Base-by-base conservation (phyloP, 2,888 invertebrate genomes). In the Eubasilissa splendida region DNA sequence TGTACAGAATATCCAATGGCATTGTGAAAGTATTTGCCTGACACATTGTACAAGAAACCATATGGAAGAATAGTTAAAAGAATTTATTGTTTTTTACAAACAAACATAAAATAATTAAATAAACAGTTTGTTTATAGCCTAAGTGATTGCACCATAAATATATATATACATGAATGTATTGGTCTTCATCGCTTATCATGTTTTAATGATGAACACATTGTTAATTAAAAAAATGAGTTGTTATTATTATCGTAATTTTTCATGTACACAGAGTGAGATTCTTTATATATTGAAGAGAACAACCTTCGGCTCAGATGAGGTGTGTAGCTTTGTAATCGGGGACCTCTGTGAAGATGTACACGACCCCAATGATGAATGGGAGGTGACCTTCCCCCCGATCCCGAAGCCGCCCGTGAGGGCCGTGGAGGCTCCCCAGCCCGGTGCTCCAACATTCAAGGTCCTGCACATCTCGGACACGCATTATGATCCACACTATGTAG, bases 391-490 rank as follows among this genome's bases (percentile, higher is more conserved):
- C 86, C 97, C 97, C 3, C 96, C 97, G 0, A 95, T 97, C 10
- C 95, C 95, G 1, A 97, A 97, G 87, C 97, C 97, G 9, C 88
- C 92, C 0, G 87, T 93, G 0, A 89, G 91, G 63, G 91, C 93
- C 66, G 89, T 93, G 42, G 92, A 93, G 60, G 88, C 95, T 33
- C 96, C 96, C 0, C 91, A 94, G 87, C 93, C 93, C 70, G 93
- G 93, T 83, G 95, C 95, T 0, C 95, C 96, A 7, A 93, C 94
- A 54, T 96, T 97, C 87, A 97, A 97, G 90, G 97, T 99, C n/a
- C 91, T 99, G 9, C 99, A 99, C 87, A 92, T 99, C 84, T 97
- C 98, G 0, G 99, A 99, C 87, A 97, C 98, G 0, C 99, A 99
- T 88, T 96, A 96, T 86, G 99, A 99, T 89, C 96, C 97, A 0